A percentile compares a stretch with the other conserved stretches of the same genome.
Evolutionary conservation across 2,113 vertebrate genomes (phyloP).

Genomic region (Coryphaenoides rupestris): DNA sequence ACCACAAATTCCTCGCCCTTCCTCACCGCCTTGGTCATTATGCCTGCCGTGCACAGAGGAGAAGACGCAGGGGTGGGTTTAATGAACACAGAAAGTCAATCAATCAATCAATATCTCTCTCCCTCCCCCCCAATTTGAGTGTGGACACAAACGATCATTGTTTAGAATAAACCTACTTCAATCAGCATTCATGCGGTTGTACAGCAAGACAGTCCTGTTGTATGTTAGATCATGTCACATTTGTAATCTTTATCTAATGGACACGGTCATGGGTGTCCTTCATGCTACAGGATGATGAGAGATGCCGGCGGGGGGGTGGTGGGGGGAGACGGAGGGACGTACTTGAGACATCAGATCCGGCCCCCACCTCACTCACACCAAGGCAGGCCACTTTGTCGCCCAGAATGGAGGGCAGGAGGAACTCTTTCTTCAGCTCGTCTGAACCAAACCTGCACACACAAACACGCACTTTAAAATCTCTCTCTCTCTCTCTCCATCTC

Average conservation of each 20-base stretch:
- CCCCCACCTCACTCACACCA: slow-evolving; percentile 79
- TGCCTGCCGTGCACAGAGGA: slow-evolving; percentile 56
- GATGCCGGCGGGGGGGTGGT: neutral
- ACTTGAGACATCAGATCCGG: slow-evolving; percentile 85
- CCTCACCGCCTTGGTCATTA: slow-evolving; percentile 76
- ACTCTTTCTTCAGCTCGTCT: slow-evolving; percentile 76
- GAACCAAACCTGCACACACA: slow-evolving; percentile 76
- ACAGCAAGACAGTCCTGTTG: no score
- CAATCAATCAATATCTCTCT: no score
- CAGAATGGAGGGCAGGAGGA: slow-evolving; percentile 74
- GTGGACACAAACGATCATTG: no score
- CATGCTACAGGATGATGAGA: no score
- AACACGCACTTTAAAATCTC: neutral
- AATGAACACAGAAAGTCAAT: neutral
- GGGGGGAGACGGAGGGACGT: slow-evolving; percentile 38
- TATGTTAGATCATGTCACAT: neutral
- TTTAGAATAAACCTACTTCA: no score
- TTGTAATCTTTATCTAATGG: no score
- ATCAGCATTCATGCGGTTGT: no score
- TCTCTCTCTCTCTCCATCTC: no score
- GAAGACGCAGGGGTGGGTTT: neutral
- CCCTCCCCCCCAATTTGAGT: no score
- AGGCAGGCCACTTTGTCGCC: slow-evolving; percentile 82
- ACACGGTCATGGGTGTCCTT: no score
- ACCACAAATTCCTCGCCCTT: slow-evolving; percentile 77